Base-by-base conservation (phyloP, 2,797 vertebrate genomes). In the Prunella strophiata region DNA sequence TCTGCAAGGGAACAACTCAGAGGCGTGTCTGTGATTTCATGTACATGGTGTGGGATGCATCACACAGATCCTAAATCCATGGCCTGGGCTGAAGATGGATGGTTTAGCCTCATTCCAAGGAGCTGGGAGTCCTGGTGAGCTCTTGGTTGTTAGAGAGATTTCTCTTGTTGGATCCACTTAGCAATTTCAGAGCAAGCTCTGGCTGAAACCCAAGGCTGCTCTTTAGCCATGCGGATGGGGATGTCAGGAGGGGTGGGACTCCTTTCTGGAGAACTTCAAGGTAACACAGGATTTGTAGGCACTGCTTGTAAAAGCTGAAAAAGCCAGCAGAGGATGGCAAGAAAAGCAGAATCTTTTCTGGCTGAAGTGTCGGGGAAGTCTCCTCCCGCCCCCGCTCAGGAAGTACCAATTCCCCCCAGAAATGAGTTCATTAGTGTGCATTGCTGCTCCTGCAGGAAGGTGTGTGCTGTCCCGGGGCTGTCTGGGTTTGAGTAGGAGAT, bases 401-500 rank as follows among this genome's bases (percentile, higher is more conserved):
- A 90, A 92, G 82, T 79, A 62, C 40, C 58, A 34, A 38, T 93
- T 87, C 71, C 50, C 93, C 59, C 42, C 67, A 57, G 84, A 75
- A 85, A 81, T 93, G 65, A 93, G 84, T 93, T 95, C 89, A 85
- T 93, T 93, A 80, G 42, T 83, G 70, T 91, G 77, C 91, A 48
- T 90, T 91, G 85, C 68, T 94, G 5, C 91, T 94, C 88, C 78
- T 93, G 85, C 89, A 65, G 84, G 86, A 82, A 86, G 91, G 92
- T 93, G 68, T 93, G 91, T 68, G 85, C n/a, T 86, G 91, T 86
- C 80, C 88, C 21, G 50, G 30, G 66, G 88, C 92, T 93, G 90
- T 95, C 81, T 79, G 80, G 90, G 61, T 94, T 91, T 95, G 91
- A 91, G 89, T 77, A 93, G 88, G 40, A 94, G 54, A 93, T 94